Base-by-base conservation (phyloP, 2,888 invertebrate species). In the Griposia aprilina region DNA sequence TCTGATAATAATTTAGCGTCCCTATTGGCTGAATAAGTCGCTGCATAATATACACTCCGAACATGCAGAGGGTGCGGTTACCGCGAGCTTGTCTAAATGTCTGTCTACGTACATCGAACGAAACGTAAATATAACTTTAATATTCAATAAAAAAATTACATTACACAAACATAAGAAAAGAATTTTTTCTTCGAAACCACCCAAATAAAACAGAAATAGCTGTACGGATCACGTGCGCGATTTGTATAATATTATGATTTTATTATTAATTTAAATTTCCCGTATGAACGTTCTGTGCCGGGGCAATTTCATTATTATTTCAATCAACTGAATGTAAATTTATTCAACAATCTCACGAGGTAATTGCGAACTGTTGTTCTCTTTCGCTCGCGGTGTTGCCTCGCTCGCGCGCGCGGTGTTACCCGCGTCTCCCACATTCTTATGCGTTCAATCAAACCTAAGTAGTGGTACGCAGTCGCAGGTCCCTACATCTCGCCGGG, bases 271-370 rank as follows among this genome's bases (percentile, higher is more conserved):
- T 96, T 96, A 96, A 96, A 96, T 96, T 96, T 95, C 94, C 94
- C 94, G 94, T 94, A 94, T 94, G 94, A 93, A 92, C 94, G 93
- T 93, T 91, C 93, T 95, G 95, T 95, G 94, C 95, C 93, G 94
- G 93, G 95, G 96, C 96, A 96, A 96, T 96, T 96, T 97, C 97
- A 96, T 97, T 96, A 97, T 96, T 97, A 97, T 97, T 97, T 97
- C 97, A 97, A 96, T 97, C 97, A 96, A 96, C 95, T 95, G 94
- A 96, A 97, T 96, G 97, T 96, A 96, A 96, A 97, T 97, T 96
- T 97, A 97, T 97, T 97, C 97, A 96, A 96, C 96, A 96, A 96
- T 97, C 96, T 96, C 96, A 96, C 95, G 94, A 94, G 96, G 96
- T 97, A 96, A 97, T 97, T 96, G 96, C 96, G 95, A 93, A 94